Percentiles rank a stretch among this genome's conserved stretches.
Conservation (phyloP, 2,113 vertebrate species). For the Pachycephala philippinensis region DNA sequence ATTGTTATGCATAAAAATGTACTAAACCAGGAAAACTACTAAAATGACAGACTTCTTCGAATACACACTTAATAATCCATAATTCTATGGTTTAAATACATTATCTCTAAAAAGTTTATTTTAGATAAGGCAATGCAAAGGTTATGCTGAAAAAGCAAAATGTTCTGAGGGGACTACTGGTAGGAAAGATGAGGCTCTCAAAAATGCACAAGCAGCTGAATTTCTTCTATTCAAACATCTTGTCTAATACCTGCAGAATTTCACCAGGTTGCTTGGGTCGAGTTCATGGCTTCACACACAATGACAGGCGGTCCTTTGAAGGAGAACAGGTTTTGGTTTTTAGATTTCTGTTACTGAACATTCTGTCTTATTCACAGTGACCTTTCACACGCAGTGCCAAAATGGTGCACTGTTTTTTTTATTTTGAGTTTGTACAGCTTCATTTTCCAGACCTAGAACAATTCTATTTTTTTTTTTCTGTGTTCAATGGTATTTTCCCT, state of each 20-base stretch:
- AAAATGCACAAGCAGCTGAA: not conserved
- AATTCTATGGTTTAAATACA: not conserved
- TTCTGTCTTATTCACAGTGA: not conserved
- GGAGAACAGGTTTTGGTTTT: not conserved
- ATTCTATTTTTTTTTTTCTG: not conserved
- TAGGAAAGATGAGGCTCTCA: not conserved
- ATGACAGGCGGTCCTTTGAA: not conserved
- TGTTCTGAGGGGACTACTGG: not conserved
- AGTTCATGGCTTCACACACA: not conserved
- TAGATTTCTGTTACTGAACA: not conserved
- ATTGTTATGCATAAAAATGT: not conserved
- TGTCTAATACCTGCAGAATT: not conserved
- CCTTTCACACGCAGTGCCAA: not conserved
- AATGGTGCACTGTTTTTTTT: not conserved
- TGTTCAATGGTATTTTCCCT: not conserved
- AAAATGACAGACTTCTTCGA: not conserved
- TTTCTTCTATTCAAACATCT: not conserved
- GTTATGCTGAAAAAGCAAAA: not conserved
- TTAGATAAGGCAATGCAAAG: not conserved
- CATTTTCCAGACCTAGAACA: not conserved
- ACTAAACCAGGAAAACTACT: not conserved
- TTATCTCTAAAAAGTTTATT: not conserved
- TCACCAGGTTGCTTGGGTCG: not conserved
- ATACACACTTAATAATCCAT: not conserved
- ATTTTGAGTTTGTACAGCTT: not conserved